These are phyloP conservation scores for Gephyroberyx darwinii DNA, from an alignment of 2,797 vertebrate species.

Conservation along the genomic window DNA sequence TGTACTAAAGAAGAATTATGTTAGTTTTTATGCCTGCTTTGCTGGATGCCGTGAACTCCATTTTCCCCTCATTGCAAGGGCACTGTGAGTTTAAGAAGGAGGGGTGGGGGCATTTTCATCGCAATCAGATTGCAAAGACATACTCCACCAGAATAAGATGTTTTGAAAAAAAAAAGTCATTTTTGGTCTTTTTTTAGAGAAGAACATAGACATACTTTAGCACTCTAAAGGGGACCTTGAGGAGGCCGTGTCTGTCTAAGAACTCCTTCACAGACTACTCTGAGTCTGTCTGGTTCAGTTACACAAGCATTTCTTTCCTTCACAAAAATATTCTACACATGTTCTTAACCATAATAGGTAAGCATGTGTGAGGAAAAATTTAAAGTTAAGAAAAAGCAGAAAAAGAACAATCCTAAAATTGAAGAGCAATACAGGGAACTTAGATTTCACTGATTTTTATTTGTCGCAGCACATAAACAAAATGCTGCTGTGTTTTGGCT, in stretches of 20 bases:
- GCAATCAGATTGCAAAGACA: slow-evolving; percentile 1
- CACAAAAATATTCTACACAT: background rate
- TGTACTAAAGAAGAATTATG: slow-evolving; percentile 21
- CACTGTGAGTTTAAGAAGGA: slow-evolving; percentile 17
- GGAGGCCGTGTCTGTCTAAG: no score
- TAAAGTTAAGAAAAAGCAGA: background rate
- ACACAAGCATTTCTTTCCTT: background rate
- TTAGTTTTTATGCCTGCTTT: slow-evolving; percentile 27
- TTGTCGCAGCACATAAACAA: no score
- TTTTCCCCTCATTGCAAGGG: slow-evolving; percentile 20
- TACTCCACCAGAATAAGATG: background rate
- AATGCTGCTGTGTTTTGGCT: no score
- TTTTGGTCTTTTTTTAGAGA: no score
- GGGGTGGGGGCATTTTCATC: background rate
- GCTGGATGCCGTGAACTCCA: slow-evolving; percentile 22
- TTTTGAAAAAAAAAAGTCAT: background rate
- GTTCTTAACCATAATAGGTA: background rate
- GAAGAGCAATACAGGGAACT: no score
- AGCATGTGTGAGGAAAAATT: background rate
- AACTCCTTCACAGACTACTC: background rate
- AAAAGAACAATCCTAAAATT: no score
- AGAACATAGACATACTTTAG: no score
- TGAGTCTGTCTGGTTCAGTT: background rate
- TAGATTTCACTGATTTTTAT: no score
- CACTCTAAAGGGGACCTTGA: no score